Base-by-base conservation (phyloP, 2,113 vertebrate genomes). In the Cebidichthys violaceus region DNA sequence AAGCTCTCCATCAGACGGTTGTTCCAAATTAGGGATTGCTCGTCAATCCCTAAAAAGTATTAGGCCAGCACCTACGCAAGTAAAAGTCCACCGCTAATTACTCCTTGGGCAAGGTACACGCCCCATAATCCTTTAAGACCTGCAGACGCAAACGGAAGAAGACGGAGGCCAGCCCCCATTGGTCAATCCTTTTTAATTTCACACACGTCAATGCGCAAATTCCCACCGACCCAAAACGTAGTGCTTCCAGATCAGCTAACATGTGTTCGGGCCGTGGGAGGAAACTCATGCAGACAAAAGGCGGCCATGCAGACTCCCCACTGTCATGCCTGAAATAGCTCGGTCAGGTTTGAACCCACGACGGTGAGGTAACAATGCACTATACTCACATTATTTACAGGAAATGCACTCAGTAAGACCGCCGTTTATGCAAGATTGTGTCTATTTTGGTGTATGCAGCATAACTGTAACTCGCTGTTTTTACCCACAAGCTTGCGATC, bases 1-100 rank as follows among this genome's bases (percentile, higher is more conserved):
- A 83, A 82, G 82, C 72, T 72, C 52, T 20, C 10, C 70, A 83
- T 81, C 35, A 65, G 20, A 67, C 55, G 39, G 33, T 47, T 24
- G 20, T 41, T 47, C 62, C 76, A 77, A 82, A 90, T 77, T 62
- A 65, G 50, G 50, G 27, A 68, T 29, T 79, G 75, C 37, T 84
- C 57, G 4, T 64, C 37, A 79, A 79, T 35, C 41, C 78, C 47
- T 4, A 4, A 43, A n/a, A 68, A 77, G 2, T 83, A 82, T 85
- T 27, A 84, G 82, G 60, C 35, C 84, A 50, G n/a, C 17, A 78
- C 85, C 90, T 93, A 92, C 89, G 90, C 91, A 94, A 86, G 88
- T 89, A 0, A 75, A 68, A 82, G 70, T 84, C 81, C 75, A 3
- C 20, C 37, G 43, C 85, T 82, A 90, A 85, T 92, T 92, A 90